These are phyloP conservation scores for Neosilurus mollespiculum DNA, from an alignment of 2,797 vertebrate species.

Conservation along the genomic window DNA sequence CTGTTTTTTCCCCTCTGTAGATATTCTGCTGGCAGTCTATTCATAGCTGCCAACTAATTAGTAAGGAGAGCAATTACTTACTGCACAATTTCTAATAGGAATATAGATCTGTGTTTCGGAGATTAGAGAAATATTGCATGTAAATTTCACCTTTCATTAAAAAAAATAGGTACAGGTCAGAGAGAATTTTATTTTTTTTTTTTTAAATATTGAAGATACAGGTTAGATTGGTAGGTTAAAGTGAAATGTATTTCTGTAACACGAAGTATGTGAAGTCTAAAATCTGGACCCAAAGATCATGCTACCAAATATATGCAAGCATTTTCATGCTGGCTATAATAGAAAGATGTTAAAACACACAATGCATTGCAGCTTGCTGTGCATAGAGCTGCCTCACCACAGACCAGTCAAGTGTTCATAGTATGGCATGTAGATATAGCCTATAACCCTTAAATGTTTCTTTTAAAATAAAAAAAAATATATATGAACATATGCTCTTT, in stretches of 20 bases:
- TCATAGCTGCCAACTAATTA: constrained; percentile 10
- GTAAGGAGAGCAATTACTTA: not conserved
- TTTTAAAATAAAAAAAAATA: too few species aligned
- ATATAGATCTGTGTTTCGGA: not conserved
- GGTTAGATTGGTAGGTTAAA: not conserved
- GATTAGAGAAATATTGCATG: not conserved
- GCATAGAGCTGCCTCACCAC: too few species aligned
- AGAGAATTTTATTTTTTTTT: too few species aligned
- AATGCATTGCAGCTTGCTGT: too few species aligned
- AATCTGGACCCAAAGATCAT: constrained; percentile 6
- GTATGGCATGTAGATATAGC: too few species aligned
- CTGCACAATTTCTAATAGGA: not conserved
- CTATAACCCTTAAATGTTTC: too few species aligned
- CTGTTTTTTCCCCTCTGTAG: not conserved
- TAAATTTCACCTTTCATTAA: not conserved
- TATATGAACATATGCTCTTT: too few species aligned
- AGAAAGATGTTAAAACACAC: too few species aligned
- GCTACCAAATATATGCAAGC: constrained; percentile 6
- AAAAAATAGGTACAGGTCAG: not conserved
- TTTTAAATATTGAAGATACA: not conserved
- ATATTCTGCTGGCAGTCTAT: not conserved
- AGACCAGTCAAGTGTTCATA: too few species aligned
- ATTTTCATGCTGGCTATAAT: constrained; percentile 12
- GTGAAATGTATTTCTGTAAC: not conserved
- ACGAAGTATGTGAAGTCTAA: not conserved